Evolutionary conservation across 2,113 vertebrate genomes (phyloP).

Genomic region (Myrmecobius fasciatus): DNA sequence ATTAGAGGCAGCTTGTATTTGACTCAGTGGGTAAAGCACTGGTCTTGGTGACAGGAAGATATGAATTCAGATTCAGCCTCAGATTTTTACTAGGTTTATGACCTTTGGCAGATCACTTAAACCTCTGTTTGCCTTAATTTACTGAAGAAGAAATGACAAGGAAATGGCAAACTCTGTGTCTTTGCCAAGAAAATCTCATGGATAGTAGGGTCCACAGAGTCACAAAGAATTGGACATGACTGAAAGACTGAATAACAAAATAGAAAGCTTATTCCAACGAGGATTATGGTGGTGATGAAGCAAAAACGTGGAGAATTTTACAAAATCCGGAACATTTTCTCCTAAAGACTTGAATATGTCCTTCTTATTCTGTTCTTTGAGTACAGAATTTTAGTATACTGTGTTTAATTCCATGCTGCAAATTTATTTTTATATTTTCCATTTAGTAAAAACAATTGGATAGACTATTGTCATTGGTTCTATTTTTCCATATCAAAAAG

Average conservation of each 20-base stretch:
- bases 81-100: not conserved
- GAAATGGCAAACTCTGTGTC: not conserved
- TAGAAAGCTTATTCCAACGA: not conserved
- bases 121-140: not conserved
- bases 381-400: not conserved
- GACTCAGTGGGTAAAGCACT: not conserved
- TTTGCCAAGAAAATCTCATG: not conserved
- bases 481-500: not conserved
- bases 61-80: not conserved
- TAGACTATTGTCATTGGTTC: not conserved
- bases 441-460: not conserved
- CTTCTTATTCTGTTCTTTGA: not conserved
- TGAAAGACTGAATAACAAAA: not conserved
- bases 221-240: not conserved
- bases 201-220: not conserved
- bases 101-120: not conserved
- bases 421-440: not conserved
- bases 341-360: not conserved
- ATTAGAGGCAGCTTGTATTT: not conserved
- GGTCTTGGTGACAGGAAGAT: not conserved
- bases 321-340: not conserved
- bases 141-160: too few species aligned
- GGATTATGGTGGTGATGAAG: too few species aligned
- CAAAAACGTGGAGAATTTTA: too few species aligned
- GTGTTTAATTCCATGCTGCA: not conserved